These are phyloP conservation scores for Nasonia oneida DNA, from an alignment of 2,888 invertebrate species.

Conservation along the genomic window DNA sequence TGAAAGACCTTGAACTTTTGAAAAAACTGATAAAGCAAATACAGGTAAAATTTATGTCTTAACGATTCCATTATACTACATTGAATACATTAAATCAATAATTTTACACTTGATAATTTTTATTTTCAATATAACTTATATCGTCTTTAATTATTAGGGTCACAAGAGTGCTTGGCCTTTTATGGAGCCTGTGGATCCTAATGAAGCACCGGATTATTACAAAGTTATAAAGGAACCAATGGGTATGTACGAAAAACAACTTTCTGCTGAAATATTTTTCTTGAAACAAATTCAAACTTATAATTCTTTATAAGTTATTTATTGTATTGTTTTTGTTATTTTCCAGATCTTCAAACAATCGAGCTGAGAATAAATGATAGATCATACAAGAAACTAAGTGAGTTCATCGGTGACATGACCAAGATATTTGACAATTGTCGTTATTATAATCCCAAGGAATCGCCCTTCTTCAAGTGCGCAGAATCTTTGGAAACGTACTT, in stretches of 20 bases:
- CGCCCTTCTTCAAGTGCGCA: constrained; percentile 97
- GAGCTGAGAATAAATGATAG: constrained; percentile 92
- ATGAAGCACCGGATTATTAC: constrained; percentile 98
- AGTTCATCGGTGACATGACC: constrained; percentile 98
- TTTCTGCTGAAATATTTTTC: constrained; percentile 8
- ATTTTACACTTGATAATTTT: not conserved
- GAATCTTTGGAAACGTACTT: constrained; percentile 97
- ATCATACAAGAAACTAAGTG: constrained; percentile 92
- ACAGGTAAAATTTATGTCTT: constrained; percentile 81
- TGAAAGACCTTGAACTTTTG: constrained; percentile 90
- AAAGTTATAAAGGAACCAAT: constrained; percentile 97
- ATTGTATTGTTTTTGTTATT: constrained; percentile 42
- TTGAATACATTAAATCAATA: not conserved
- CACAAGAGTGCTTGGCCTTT: constrained; percentile 99
- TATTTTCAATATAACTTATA: constrained; percentile 20
- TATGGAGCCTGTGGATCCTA: constrained; percentile 97
- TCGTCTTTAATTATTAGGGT: constrained; percentile 80
- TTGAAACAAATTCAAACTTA: not conserved
- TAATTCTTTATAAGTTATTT: not conserved
- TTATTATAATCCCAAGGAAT: constrained; percentile 97
- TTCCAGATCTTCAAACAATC: constrained; percentile 94
- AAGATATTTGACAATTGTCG: constrained; percentile 99
- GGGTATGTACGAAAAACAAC: constrained; percentile 83
- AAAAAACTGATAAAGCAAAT: constrained; percentile 94
- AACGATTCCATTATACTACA: not conserved